A percentile compares a stretch with the other conserved stretches of the same genome.
These are phyloP conservation scores for Chlorospingus semifuscus DNA, from an alignment of 2,797 vertebrate species.

Conservation along the genomic window DNA sequence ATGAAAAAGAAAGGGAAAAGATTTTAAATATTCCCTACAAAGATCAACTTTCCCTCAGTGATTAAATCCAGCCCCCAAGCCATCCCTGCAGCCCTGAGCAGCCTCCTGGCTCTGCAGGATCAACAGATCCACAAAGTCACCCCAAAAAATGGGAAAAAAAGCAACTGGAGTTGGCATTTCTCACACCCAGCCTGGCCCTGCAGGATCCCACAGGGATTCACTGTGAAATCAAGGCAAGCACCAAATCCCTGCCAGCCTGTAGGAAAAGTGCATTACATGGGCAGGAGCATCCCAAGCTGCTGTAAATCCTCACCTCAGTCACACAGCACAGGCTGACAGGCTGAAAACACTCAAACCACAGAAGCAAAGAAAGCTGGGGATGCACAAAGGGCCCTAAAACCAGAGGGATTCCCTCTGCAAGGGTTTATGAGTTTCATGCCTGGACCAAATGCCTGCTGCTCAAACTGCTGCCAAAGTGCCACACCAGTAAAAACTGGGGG, in stretches of 20 bases:
- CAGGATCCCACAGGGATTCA: neutral
- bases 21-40: neutral
- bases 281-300: neutral
- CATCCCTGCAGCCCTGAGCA: neutral
- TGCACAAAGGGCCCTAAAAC: neutral
- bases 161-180: neutral
- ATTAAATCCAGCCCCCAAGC: neutral
- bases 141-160: neutral
- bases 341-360: neutral
- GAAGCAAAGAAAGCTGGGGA: neutral
- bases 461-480: neutral
- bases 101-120: neutral
- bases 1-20: neutral
- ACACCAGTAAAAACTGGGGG: neutral
- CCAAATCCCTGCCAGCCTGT: neutral
- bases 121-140: neutral
- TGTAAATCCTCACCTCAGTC: neutral
- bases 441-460: accelerated
- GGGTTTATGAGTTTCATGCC: neutral
- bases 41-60: neutral
- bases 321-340: neutral
- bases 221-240: neutral
- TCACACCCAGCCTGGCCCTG: neutral
- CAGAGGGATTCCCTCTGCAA: neutral
- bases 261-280: neutral